Percentiles rank a stretch among this genome's conserved stretches.
phyloP scores from a whole-genome alignment of 2,113 vertebrate species.

The Raja brachyura region DNA sequence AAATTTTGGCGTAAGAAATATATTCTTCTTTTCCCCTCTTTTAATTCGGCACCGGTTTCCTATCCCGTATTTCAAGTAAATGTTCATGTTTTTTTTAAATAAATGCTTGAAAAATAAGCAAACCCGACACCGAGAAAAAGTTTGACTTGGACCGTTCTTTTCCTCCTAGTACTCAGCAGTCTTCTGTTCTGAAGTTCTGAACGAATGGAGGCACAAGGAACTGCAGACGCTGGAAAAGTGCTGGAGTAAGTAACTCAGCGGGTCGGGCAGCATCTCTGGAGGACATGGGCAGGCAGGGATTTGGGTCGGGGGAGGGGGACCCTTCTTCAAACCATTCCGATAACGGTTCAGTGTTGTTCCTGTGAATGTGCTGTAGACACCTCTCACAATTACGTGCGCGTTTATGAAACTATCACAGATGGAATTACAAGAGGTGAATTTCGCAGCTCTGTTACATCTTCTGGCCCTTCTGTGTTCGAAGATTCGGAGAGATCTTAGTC shows the following conservation, averaged over 20 bases:
- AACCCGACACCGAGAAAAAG: background rate
- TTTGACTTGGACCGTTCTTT: background rate
- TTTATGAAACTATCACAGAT: background rate
- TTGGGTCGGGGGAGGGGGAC: too few species aligned
- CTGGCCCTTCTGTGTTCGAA: background rate
- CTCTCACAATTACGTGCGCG: background rate
- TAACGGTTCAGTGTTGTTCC: background rate
- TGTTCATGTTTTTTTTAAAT: background rate
- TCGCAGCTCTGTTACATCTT: background rate
- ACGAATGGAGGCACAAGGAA: too few species aligned
- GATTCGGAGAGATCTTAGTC: too few species aligned
- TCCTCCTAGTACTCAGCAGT: background rate
- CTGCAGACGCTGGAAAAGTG: too few species aligned
- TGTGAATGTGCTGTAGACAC: too few species aligned
- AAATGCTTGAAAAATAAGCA: background rate
- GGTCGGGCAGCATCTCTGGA: too few species aligned
- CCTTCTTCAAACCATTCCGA: background rate
- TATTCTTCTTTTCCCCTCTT: background rate
- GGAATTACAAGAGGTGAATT: background rate
- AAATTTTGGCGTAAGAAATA: background rate
- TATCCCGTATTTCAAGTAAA: background rate
- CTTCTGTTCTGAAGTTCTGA: background rate
- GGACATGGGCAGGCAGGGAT: too few species aligned
- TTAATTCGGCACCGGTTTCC: background rate
- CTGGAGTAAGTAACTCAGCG: too few species aligned